Conservation (phyloP, 2,113 vertebrate species). For the Castor canadensis region DNA sequence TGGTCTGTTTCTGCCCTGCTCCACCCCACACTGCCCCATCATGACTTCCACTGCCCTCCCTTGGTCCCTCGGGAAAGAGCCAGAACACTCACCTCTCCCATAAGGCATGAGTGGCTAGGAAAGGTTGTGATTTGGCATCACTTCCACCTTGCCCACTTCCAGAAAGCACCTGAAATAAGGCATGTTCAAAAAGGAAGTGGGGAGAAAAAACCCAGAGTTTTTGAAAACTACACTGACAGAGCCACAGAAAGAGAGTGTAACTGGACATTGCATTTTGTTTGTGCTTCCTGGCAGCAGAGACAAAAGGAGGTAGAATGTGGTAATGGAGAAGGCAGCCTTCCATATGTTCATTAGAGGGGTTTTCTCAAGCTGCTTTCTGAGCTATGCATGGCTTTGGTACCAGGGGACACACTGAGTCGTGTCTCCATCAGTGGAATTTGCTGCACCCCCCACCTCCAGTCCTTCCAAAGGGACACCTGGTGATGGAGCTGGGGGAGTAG, state of each 20-base stretch:
- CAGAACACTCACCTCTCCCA: rapidly evolving
- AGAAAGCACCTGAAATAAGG: background rate
- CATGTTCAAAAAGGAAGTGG: background rate
- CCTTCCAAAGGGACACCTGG: too few species aligned
- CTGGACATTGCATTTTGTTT: background rate
- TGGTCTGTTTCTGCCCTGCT: background rate
- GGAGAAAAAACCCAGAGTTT: too few species aligned
- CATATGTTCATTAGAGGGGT: background rate
- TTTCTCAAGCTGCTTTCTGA: background rate
- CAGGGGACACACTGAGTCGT: background rate
- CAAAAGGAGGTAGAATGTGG: background rate
- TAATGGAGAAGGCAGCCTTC: background rate
- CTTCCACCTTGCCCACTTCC: background rate
- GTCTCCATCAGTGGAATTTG: too few species aligned
- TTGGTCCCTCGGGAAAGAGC: background rate
- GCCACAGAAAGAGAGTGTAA: background rate
- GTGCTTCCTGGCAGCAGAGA: background rate
- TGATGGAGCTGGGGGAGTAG: too few species aligned
- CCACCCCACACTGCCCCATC: background rate
- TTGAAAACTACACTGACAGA: background rate
- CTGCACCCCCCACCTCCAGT: background rate
- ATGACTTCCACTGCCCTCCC: background rate
- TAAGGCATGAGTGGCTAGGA: background rate
- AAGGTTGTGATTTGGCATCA: background rate
- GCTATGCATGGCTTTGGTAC: background rate